phyloP scores from a whole-genome alignment of 1,140 invertebrate species.

The Drosophila teissieri region DNA sequence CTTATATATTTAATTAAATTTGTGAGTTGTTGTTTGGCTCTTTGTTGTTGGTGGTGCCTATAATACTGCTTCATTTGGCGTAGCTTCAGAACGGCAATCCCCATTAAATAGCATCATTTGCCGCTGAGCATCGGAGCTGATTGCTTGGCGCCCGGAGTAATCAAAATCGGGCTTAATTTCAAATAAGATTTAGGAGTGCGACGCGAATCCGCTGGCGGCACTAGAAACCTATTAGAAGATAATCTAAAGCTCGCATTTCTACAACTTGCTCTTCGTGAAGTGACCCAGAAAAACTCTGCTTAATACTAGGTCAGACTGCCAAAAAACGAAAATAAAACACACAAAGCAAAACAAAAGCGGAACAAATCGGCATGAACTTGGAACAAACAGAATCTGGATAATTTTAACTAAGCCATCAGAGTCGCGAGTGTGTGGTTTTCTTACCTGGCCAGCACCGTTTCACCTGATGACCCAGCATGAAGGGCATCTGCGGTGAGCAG shows the following conservation, averaged over 20 bases:
- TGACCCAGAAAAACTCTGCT: slow-evolving; percentile 60
- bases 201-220: slow-evolving; percentile 22
- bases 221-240: slow-evolving; percentile 40
- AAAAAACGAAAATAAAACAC: slow-evolving; percentile 5
- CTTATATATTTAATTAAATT: slow-evolving; percentile 75
- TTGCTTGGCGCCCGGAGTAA: slow-evolving; percentile 33
- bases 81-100: slow-evolving; percentile 44
- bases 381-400: background rate
- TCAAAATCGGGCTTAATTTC: slow-evolving; percentile 18
- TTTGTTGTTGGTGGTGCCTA: slow-evolving; percentile 31
- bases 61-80: slow-evolving; percentile 35
- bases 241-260: slow-evolving; percentile 14
- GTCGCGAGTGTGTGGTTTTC: slow-evolving; percentile 3
- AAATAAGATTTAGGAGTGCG: slow-evolving; percentile 11
- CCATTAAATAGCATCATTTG: slow-evolving; percentile 73
- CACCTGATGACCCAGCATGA: slow-evolving; percentile 49
- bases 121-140: slow-evolving; percentile 64
- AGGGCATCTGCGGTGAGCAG: slow-evolving; percentile 75
- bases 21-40: slow-evolving; percentile 34
- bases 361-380: slow-evolving; percentile 60
- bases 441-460: slow-evolving; percentile 8
- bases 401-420: slow-evolving; percentile 30
- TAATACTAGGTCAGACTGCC: slow-evolving; percentile 62
- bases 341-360: slow-evolving; percentile 10
- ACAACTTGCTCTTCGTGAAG: slow-evolving; percentile 13